Evolutionary conservation across 2,888 invertebrate genomes (phyloP), one percentile per base, ranked within the genome.

Genomic region (Drepanosiphum platanoidis): DNA sequence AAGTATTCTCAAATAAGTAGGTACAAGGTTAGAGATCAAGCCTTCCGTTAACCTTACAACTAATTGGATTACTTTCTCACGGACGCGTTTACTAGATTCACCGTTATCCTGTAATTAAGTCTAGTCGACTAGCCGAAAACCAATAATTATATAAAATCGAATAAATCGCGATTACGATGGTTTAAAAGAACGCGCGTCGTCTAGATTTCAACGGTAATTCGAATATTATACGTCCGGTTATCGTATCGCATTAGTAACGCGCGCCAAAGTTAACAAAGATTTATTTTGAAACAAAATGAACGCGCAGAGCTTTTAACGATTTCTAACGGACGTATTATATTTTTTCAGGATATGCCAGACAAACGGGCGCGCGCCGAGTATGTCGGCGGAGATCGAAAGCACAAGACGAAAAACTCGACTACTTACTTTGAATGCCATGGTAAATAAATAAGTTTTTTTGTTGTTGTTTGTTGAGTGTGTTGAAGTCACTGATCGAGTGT

Each of bases 351-450:
- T n/a, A n/a, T n/a, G n/a, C n/a, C n/a, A n/a, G n/a, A n/a, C n/a
- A n/a, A n/a, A n/a, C n/a, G n/a, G n/a, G n/a, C n/a, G n/a, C n/a
- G n/a, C n/a, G n/a, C n/a, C n/a, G n/a, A n/a, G n/a, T n/a, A n/a
- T n/a, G n/a, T n/a, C n/a, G n/a, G n/a, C n/a, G n/a, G n/a, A n/a
- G n/a, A n/a, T n/a, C n/a, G n/a, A n/a, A n/a, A n/a, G n/a, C n/a
- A n/a, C n/a, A n/a, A n/a, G n/a, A n/a, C n/a, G n/a, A n/a, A n/a
- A n/a, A n/a, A n/a, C n/a, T n/a, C n/a, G n/a, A n/a, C n/a, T 79
- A 82, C 82, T 82, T 34, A 82, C 82, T 82, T 72, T 61, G 72
- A 72, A 71, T 22, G 82, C 82, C 82, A 82, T 82, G 4, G 71
- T 61, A 42, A 82, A 82, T 72, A 72, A 72, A 82, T 81, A 61